Percentiles rank a stretch among this genome's conserved stretches.
phyloP scores from a whole-genome alignment of 2,113 vertebrate species.

The Prolemur simus region DNA sequence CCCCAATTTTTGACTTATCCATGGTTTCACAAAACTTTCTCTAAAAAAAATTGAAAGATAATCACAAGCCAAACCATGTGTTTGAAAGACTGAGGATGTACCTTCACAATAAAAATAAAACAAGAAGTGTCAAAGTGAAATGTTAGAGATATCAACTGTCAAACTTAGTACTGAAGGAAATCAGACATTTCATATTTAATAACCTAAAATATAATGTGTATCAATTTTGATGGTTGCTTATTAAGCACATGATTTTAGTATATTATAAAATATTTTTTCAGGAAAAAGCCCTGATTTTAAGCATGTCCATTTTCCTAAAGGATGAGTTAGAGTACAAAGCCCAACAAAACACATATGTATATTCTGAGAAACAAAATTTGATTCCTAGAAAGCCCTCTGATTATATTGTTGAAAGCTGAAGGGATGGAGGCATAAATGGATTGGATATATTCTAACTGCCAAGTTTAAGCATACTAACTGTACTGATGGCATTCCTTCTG shows the following conservation, averaged over 20 bases:
- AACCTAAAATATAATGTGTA: background rate
- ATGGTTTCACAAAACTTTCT: too few species aligned
- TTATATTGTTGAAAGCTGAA: background rate
- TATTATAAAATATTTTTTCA: slow-evolving; percentile 6
- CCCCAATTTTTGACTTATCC: too few species aligned
- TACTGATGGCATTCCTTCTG: background rate
- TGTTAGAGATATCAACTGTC: too few species aligned
- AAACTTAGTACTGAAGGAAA: too few species aligned
- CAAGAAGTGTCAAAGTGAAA: too few species aligned
- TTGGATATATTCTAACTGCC: background rate
- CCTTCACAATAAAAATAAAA: too few species aligned
- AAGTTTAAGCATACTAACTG: background rate
- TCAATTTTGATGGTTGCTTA: background rate
- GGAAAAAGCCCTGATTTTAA: background rate
- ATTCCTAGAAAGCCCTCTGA: background rate
- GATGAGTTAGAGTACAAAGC: background rate
- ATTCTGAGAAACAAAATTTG: slow-evolving; percentile 37
- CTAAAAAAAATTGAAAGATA: too few species aligned
- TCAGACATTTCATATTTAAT: too few species aligned
- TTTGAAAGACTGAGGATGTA: too few species aligned
- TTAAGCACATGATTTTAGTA: slow-evolving; percentile 1
- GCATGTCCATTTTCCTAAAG: background rate
- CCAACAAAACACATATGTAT: background rate
- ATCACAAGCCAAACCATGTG: too few species aligned
- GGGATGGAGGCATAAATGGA: background rate